These are phyloP conservation scores for Philotrypesis tridentata DNA, from an alignment of 1,140 invertebrate species.

Conservation along the genomic window DNA sequence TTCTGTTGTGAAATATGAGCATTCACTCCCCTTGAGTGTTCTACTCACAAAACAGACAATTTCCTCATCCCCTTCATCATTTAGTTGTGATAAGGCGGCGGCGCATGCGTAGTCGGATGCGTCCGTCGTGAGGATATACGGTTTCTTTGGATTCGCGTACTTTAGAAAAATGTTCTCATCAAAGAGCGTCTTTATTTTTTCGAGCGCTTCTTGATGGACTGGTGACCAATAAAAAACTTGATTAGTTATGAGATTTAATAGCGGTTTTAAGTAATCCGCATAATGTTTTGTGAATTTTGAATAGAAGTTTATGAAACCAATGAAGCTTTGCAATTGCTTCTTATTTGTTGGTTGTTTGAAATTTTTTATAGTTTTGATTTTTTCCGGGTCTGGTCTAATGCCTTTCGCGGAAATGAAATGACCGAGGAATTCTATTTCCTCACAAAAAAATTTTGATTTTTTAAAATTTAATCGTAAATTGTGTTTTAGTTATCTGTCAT, in stretches of 20 bases:
- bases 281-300: conserved; percentile 63
- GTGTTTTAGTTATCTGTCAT: background rate
- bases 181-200: conserved; percentile 21
- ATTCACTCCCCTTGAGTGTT: too few relatives aligned
- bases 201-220: background rate
- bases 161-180: conserved; percentile 23
- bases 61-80: background rate
- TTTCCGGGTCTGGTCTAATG: conserved; percentile 39
- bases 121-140: conserved; percentile 34
- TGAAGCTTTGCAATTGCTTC: conserved; percentile 66
- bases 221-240: conserved; percentile 1
- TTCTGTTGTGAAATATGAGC: too few relatives aligned
- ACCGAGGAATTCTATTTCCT: too few relatives aligned
- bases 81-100: conserved; percentile 26
- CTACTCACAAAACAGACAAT: too few relatives aligned
- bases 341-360: too few relatives aligned
- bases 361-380: conserved; percentile 35
- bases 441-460: too few relatives aligned
- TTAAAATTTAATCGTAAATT: conserved; percentile 38
- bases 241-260: conserved; percentile 39
- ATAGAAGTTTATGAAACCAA: conserved; percentile 70
- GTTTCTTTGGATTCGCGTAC: conserved; percentile 28
- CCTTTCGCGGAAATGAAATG: too few relatives aligned
- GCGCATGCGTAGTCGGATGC: conserved; percentile 14
- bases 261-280: conserved; percentile 31